Evolutionary conservation across 1,140 invertebrate species (phyloP).

Genomic region (Drosophila eugracilis): DNA sequence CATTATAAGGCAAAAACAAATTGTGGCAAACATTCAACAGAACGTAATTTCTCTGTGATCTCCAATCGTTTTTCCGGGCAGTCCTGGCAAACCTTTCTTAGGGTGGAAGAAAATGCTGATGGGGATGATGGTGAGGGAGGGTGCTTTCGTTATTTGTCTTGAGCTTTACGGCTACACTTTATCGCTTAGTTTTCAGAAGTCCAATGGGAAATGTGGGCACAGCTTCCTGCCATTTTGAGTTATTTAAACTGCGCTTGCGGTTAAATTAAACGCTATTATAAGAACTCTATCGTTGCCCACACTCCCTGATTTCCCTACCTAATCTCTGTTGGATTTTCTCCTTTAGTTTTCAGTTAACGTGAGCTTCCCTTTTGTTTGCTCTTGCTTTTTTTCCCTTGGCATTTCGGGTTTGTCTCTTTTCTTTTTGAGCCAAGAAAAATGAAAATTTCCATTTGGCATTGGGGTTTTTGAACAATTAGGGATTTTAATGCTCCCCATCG

Average conservation of each 20-base stretch:
- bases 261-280: slow-evolving; percentile 80
- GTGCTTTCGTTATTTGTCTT: slow-evolving; percentile 64
- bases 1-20: slow-evolving; percentile 79
- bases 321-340: too few relatives aligned
- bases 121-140: not conserved
- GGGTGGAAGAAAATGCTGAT: not conserved
- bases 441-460: too few relatives aligned
- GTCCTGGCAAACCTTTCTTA: not conserved
- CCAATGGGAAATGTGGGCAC: slow-evolving; percentile 23
- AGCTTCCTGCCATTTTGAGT: slow-evolving; percentile 61
- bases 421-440: too few relatives aligned
- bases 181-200: slow-evolving; percentile 56
- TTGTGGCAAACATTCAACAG: slow-evolving; percentile 75
- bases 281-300: slow-evolving; percentile 63
- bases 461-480: too few relatives aligned
- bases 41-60: slow-evolving; percentile 65
- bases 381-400: too few relatives aligned
- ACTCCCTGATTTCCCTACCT: slow-evolving; percentile 7
- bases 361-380: too few relatives aligned
- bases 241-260: slow-evolving; percentile 76
- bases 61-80: slow-evolving; percentile 41
- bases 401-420: too few relatives aligned
- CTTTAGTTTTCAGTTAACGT: too few relatives aligned
- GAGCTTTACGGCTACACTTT: slow-evolving; percentile 58
- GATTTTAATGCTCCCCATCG: too few relatives aligned